Evolutionary conservation across 2,888 invertebrate species (phyloP), one percentile per base, ranked within the genome.

Genomic region (Gandaritis pyraliata): DNA sequence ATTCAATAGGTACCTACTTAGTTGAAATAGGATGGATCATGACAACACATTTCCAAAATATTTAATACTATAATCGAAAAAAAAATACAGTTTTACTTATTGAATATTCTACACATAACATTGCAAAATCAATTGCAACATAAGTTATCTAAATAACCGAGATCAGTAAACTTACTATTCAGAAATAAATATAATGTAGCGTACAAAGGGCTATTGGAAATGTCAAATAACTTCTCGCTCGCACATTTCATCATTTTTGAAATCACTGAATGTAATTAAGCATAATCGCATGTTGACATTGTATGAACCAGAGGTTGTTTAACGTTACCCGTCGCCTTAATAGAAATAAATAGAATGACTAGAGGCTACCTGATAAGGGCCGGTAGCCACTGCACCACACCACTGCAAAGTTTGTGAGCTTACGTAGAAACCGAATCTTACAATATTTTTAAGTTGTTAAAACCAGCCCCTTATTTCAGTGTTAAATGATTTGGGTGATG

Each of bases 261-360:
- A n/a, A n/a, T n/a, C n/a, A n/a, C n/a, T n/a, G n/a, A n/a, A n/a
- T n/a, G n/a, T n/a, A n/a, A n/a, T n/a, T n/a, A n/a, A n/a, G n/a
- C n/a, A n/a, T n/a, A n/a, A n/a, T n/a, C n/a, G n/a, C n/a, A n/a
- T n/a, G n/a, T n/a, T n/a, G n/a, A n/a, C n/a, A n/a, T n/a, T n/a
- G n/a, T n/a, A n/a, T n/a, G n/a, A n/a, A n/a, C n/a, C n/a, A n/a
- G n/a, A n/a, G n/a, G n/a, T n/a, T n/a, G n/a, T n/a, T n/a, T n/a
- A n/a, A n/a, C n/a, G n/a, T n/a, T n/a, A n/a, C n/a, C n/a, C n/a
- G n/a, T n/a, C n/a, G n/a, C n/a, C 16, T 13, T 16, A 50, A 23
- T 11, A 38, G 12, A 50, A 50, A 58, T 43, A 46, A 51, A 46
- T 38, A 11, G 38, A 51, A 46, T 58, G 58, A 58, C 58, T 58